These are phyloP conservation scores for Cossypha heuglini DNA, from an alignment of 2,797 vertebrate species.

Conservation along the genomic window DNA sequence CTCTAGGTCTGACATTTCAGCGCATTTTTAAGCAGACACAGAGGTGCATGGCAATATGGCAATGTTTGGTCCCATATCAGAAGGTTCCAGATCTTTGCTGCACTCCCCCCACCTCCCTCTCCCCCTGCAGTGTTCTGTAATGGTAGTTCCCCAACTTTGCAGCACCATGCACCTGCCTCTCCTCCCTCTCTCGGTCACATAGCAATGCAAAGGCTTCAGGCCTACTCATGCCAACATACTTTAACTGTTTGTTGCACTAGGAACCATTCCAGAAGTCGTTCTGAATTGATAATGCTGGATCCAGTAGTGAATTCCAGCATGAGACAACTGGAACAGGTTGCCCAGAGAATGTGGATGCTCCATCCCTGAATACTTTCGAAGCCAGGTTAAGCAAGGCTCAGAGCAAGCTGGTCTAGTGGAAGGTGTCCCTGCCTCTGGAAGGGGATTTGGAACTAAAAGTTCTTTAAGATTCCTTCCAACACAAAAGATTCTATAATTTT, in stretches of 20 bases:
- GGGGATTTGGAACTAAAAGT: not conserved
- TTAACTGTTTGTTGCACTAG: not conserved
- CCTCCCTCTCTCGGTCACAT: not conserved
- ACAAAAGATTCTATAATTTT: not conserved
- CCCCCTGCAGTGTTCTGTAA: not conserved
- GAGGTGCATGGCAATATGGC: not conserved
- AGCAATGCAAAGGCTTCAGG: not conserved
- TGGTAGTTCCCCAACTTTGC: not conserved
- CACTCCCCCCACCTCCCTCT: fast-evolving
- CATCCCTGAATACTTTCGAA: not conserved
- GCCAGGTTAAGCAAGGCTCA: not conserved
- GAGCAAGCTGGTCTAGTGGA: not conserved
- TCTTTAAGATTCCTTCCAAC: not conserved
- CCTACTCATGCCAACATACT: not conserved
- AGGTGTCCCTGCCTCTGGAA: not conserved
- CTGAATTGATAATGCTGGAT: not conserved
- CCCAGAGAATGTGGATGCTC: not conserved
- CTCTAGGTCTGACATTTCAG: not conserved
- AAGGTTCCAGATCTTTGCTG: not conserved
- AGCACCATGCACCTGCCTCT: not conserved
- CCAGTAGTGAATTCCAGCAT: not conserved
- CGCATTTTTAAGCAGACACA: not conserved
- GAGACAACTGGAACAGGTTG: not conserved
- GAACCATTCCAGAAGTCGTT: not conserved
- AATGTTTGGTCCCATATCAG: not conserved